A percentile compares a stretch with the other conserved stretches of the same genome.
phyloP scores from a whole-genome alignment of 2,113 vertebrate species.

The Nesoenas mayeri region DNA sequence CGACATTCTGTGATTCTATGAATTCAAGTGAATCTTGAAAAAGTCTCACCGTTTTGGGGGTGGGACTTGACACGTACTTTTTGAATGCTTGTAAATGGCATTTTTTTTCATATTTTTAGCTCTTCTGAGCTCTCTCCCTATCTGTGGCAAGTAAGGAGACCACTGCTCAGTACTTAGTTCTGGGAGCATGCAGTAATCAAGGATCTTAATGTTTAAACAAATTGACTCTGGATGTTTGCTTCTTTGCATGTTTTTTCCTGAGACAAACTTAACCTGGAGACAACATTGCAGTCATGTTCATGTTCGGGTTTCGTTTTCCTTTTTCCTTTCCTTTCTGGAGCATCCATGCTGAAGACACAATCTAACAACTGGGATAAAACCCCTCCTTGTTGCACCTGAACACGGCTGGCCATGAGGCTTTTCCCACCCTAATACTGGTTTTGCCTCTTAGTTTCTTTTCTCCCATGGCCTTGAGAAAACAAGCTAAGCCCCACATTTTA shows the following conservation, averaged over 20 bases:
- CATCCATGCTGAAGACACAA: neutral
- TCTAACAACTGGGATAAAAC: neutral
- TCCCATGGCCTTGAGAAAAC: neutral
- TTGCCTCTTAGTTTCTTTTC: neutral
- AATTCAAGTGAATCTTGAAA: neutral
- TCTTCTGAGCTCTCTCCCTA: neutral
- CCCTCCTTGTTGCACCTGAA: neutral
- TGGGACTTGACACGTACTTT: neutral
- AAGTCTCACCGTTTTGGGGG: neutral
- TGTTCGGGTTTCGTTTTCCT: neutral
- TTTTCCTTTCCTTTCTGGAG: neutral
- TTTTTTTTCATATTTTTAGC: neutral
- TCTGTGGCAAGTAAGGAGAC: neutral
- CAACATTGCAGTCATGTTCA: neutral
- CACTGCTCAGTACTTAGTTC: neutral
- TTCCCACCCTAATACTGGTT: neutral
- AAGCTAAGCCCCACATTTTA: neutral
- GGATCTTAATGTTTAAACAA: neutral
- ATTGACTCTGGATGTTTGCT: neutral
- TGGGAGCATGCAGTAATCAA: neutral
- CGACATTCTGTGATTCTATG: no score
- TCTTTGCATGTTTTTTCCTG: neutral
- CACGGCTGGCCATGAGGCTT: neutral
- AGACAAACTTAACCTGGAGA: neutral
- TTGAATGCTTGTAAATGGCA: neutral